These are phyloP conservation scores for Plebejus anna DNA, from an alignment of 2,888 invertebrate species.

Conservation along the genomic window DNA sequence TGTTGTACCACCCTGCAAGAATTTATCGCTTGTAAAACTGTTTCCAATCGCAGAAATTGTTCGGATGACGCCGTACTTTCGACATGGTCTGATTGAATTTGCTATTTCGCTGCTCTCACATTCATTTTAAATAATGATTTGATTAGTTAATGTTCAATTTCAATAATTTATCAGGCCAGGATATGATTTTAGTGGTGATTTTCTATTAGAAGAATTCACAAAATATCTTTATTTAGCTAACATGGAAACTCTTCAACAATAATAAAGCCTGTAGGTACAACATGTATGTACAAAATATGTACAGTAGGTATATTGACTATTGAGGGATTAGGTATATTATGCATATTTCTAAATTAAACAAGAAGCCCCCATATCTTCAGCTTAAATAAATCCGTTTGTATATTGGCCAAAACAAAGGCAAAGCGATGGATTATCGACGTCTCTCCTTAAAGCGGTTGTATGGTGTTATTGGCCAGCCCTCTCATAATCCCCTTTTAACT, in stretches of 20 bases:
- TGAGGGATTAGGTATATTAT: too few relatives aligned
- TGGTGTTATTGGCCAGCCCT: constrained; percentile 70
- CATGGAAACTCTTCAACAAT: too few relatives aligned
- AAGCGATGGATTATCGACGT: constrained; percentile 55
- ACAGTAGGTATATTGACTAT: too few relatives aligned
- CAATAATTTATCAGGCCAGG: neutral
- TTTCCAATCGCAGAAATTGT: constrained; percentile 76
- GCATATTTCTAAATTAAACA: too few relatives aligned
- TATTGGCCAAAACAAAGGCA: constrained; percentile 40
- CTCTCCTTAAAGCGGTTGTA: constrained; percentile 46
- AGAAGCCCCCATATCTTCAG: neutral
- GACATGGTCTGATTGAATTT: constrained; percentile 71
- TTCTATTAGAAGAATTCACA: neutral
- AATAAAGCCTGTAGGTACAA: too few relatives aligned
- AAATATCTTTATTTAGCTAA: too few relatives aligned
- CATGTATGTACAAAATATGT: too few relatives aligned
- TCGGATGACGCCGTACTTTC: constrained; percentile 60
- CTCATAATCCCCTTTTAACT: constrained; percentile 78
- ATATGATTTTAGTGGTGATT: neutral
- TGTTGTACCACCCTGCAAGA: constrained; percentile 71
- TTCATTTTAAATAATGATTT: constrained; percentile 41
- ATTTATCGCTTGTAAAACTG: constrained; percentile 80
- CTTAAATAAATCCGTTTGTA: neutral
- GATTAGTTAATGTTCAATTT: constrained; percentile 1
- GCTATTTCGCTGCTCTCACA: constrained; percentile 57